Base-by-base conservation (phyloP, 2,113 vertebrate genomes). In the Opisthocomus hoazin region DNA sequence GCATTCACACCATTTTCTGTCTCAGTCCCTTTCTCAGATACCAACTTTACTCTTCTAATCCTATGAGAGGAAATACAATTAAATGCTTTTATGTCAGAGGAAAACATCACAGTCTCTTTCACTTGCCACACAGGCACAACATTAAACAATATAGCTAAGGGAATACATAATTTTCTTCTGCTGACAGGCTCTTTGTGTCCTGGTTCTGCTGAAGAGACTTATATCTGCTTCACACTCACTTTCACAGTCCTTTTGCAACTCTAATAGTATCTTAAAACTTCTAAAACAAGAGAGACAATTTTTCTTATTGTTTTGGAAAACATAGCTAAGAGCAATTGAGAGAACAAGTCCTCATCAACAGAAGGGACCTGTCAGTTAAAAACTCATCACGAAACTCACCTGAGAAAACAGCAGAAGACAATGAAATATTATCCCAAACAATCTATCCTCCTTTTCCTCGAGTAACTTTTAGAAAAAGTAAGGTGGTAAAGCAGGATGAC, bases 21-120 rank as follows among this genome's bases (percentile, higher is more conserved):
- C 94, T 97, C 97, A 0, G 96, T 97, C 21, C 94, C 97, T 90
- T 98, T 98, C 94, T 98, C 97, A 90, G 97, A 95, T 82, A 98
- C 89, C 85, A 96, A 37, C 87, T 93, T 98, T 15, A 95, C 68
- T 86, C 69, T 96, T 94, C 96, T 96, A 41, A 77, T 88, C 87
- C 98, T 98, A 43, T 15, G 77, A 94, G 94, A 94, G 58, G 69
- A 97, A 94, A 97, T 20, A 34, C 12, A 70, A 73, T 76, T 88
- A 60, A 86, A 84, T 43, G 18, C 22, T 86, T 94, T 65, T 77
- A 85, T 46, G 36, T 71, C 78, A 95, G 84, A 70, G 21, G 54
- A 57, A 69, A 75, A 92, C 66, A 77, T 53, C 20, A n/a, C 6
- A 46, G 57, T 90, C 76, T 84, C 80, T 80, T n/a, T 64, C 56